Evolutionary conservation across 2,888 invertebrate genomes (phyloP).

Genomic region (Ormia ochracea): DNA sequence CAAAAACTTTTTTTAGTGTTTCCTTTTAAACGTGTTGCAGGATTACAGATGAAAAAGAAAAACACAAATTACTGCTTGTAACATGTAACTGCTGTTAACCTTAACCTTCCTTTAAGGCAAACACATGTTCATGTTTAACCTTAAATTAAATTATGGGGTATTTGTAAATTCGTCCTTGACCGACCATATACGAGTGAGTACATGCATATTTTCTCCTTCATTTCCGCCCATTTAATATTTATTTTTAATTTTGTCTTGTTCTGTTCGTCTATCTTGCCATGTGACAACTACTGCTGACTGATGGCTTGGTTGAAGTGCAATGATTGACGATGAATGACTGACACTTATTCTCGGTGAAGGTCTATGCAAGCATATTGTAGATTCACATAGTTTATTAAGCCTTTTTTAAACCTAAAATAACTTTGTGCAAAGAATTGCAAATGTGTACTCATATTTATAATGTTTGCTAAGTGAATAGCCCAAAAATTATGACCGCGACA

Average conservation of each 20-base stretch:
- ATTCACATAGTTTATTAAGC: background rate
- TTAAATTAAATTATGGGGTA: conserved; percentile 3
- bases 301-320: conserved; percentile 7
- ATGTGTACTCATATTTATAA: background rate
- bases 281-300: background rate
- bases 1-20: too few relatives aligned
- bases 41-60: background rate
- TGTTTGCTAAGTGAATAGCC: background rate
- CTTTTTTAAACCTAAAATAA: background rate
- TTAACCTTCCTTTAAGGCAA: background rate
- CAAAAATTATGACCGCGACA: conserved; percentile 3
- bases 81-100: background rate
- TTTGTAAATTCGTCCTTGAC: conserved; percentile 18
- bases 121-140: background rate
- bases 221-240: background rate
- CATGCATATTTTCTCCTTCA: background rate
- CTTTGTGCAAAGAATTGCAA: background rate
- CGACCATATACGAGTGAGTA: too few relatives aligned
- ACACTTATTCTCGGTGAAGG: conserved; percentile 30
- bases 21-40: too few relatives aligned
- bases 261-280: background rate
- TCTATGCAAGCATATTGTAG: background rate
- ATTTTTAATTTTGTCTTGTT: background rate
- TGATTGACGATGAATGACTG: conserved; percentile 53
- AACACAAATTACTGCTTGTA: background rate